Base-by-base conservation (phyloP, 2,888 invertebrate species). In the Sphinx pinastri region DNA sequence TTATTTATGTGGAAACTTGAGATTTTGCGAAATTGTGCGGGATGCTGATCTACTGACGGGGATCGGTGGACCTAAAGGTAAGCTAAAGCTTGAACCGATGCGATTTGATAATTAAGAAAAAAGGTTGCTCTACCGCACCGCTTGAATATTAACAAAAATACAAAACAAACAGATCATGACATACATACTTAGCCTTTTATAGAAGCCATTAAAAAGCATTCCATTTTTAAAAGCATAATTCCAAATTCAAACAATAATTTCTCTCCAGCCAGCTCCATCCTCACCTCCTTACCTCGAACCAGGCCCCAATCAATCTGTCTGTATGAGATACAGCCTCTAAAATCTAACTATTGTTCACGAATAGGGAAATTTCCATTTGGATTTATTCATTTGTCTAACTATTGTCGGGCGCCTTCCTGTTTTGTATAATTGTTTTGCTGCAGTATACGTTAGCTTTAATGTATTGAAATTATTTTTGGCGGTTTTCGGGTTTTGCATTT, bases 311-410 rank as follows among this genome's bases (percentile, higher is more conserved):
- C 93, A 94, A 94, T 94, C 93, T 92, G 93, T 91, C 92, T 92
- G 89, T 88, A 85, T 82, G 91, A 93, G 93, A 94, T 94, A 93
- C 91, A 90, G 89, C 92, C 88, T 91, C 92, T 89, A 91, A 91
- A 91, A 92, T 92, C 92, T 92, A 92, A 92, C 93, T 92, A 94
- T 94, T 94, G 93, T 94, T 92, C 93, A 86, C 86, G 88, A 90
- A 91, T 92, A 90, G 90, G 87, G 91, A 92, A 91, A 93, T 92
- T 93, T 93, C 93, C 91, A 92, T 93, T 93, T 88, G 91, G 89
- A 94, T 93, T 93, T 93, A 92, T 94, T 93, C 93, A 93, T 92
- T 94, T 93, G 93, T 92, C 90, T 91, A 92, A 91, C 92, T 90
- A 91, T 92, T 91, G 91, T 91, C 88, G 88, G 90, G 78, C 79